A percentile compares a stretch with the other conserved stretches of the same genome.
These are phyloP conservation scores for Scaptomyza cyrtandrae DNA, from an alignment of 2,888 invertebrate genomes.

Conservation along the genomic window DNA sequence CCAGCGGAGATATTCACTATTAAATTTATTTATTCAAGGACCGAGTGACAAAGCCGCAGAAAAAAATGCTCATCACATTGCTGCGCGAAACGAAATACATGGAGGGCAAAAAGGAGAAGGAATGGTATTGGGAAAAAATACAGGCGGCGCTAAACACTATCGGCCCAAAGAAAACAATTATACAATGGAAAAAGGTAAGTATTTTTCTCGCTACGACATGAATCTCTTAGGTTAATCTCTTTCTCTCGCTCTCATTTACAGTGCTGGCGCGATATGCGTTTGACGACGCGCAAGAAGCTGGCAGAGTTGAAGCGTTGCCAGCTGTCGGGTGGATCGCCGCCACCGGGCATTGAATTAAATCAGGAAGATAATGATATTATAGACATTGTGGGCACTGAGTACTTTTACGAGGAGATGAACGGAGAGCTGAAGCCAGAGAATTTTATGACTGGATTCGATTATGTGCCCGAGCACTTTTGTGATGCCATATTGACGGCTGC, in stretches of 20 bases:
- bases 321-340: constrained; percentile 83
- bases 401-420: constrained; percentile 84
- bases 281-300: constrained; percentile 82
- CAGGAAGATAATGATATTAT: constrained; percentile 84
- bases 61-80: constrained; percentile 83
- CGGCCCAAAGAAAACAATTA: constrained; percentile 83
- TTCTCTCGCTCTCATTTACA: constrained; percentile 19
- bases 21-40: constrained; percentile 80
- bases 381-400: constrained; percentile 83
- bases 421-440: constrained; percentile 83
- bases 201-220: fast-evolving
- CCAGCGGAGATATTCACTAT: background rate
- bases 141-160: constrained; percentile 83
- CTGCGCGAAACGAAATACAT: constrained; percentile 83
- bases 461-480: constrained; percentile 83
- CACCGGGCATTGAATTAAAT: constrained; percentile 83
- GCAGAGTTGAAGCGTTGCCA: constrained; percentile 83
- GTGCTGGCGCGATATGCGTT: constrained; percentile 84
- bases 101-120: constrained; percentile 84
- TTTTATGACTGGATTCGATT: constrained; percentile 83
- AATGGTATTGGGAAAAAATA: constrained; percentile 84
- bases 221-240: background rate
- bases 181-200: constrained; percentile 83
- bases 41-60: constrained; percentile 84
- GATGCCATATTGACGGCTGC: constrained; percentile 83